Base-by-base conservation (phyloP, 2,888 invertebrate species). In the Parasteatoda lunata region DNA sequence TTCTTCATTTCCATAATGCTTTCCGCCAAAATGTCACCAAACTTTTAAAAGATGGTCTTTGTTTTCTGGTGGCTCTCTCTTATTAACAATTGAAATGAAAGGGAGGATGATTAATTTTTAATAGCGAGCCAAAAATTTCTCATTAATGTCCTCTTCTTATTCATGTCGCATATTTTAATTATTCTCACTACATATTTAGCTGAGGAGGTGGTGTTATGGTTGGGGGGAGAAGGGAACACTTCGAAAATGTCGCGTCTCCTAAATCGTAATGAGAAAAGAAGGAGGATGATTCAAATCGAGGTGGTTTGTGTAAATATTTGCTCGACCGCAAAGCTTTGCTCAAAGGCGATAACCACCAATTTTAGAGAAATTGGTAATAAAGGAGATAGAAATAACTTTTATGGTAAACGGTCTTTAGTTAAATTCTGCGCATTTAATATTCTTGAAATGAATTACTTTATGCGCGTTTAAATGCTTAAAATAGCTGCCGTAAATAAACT, bases 51-150 rank as follows among this genome's bases (percentile, higher is more conserved):
- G 54, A 73, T 73, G 59, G 52, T 59, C 73, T 73, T 73, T 73
- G 59, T 59, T 59, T 59, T 73, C 45, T 52, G 73, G 52, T 54
- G 11, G 48, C 70, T 71, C 52, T 71, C 52, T 54, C 73, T 73
- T 54, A 73, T 73, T 73, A 73, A 45, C 73, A 13, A 13, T 54
- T 52, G 11, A 59, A 54, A 73, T 73, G 73, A 73, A 73, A 54
- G 73, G 59, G 13, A 73, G 51, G 73, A 15, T 30, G 73, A 73
- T 76, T 76, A 64, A 76, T 76, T 76, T 76, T 76, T 76, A 76
- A 76, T 76, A 65, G 75, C 75, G 30, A 59, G 45, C 65, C 45
- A 76, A 59, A 59, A 76, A 76, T 76, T 65, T n/a, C 64, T 54
- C 59, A 65, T 76, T 76, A 76, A 65, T 65, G 75, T 48, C n/a